Base-by-base conservation (phyloP, 2,888 invertebrate genomes). In the Lingula anatina region DNA sequence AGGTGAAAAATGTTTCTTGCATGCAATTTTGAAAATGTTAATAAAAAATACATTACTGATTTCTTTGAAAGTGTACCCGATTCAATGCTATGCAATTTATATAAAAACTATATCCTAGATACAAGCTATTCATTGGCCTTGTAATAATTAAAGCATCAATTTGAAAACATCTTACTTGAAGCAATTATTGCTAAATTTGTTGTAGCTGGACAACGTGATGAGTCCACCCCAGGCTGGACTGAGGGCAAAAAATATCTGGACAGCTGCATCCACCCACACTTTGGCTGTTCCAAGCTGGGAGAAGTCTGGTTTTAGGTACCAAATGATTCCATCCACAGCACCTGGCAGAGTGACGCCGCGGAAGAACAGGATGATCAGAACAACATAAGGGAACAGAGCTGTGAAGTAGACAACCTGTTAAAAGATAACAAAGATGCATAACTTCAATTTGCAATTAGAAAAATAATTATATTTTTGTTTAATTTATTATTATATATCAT, bases 141-240 rank as follows among this genome's bases (percentile, higher is more conserved):
- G n/a, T n/a, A n/a, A n/a, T n/a, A n/a, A n/a, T n/a, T n/a, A n/a
- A n/a, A n/a, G n/a, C n/a, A n/a, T n/a, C n/a, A n/a, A n/a, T n/a
- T n/a, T n/a, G n/a, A n/a, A n/a, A 7, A 15, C 7, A 12, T 59
- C 65, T 67, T 58, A 73, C 74, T 71, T 71, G 49, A 66, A 64
- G 53, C 71, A 73, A 56, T 73, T 62, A 54, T 73, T 72, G 59
- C 70, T 67, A 53, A 72, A 75, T 50, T 69, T 68, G 57, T 75
- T 75, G 57, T 75, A 74, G 54, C 73, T 74, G 43, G 75, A 63
- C 21, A 75, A 50, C 3, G 75, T 73, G 36, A 74, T 74, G 9
- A 75, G 65, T 21, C 75, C 75, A 37, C 75, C 75, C 70, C 71
- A 74, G 1, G 71, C 70, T 49, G 72, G 72, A 56, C 70, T 70